Evolutionary conservation across 1,140 invertebrate species (phyloP).

Genomic region (Brachionus calyciflorus): DNA sequence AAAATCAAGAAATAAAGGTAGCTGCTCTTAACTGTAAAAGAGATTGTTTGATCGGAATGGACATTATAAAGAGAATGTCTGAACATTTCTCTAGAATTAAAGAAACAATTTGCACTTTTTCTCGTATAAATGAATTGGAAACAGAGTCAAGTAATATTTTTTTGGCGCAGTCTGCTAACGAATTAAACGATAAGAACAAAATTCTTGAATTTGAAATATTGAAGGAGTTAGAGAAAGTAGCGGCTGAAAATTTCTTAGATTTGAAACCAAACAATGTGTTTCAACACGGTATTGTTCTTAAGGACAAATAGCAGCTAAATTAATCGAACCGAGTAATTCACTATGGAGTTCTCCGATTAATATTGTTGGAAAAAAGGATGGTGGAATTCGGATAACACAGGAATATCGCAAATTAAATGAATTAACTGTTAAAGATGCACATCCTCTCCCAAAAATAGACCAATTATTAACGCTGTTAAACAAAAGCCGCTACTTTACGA

Average conservation of each 20-base stretch:
- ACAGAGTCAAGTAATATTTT: neutral
- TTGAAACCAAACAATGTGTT: neutral
- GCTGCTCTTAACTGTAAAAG: neutral
- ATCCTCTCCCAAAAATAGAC: conserved; percentile 7
- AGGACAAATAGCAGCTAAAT: neutral
- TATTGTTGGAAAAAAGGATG: conserved; percentile 23
- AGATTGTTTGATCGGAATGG: neutral
- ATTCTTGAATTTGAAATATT: neutral
- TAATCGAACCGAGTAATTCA: conserved; percentile 15
- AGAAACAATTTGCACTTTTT: neutral
- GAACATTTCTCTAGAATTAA: neutral
- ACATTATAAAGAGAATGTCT: neutral
- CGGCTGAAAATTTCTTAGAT: neutral
- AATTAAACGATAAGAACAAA: neutral
- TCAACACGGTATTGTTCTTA: neutral
- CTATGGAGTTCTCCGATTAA: neutral
- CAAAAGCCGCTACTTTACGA: neutral
- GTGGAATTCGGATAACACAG: conserved; percentile 2
- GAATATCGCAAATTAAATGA: conserved; percentile 33
- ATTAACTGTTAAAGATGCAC: neutral
- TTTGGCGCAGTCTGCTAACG: neutral
- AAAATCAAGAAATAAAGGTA: conserved; percentile 10
- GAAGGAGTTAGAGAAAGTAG: neutral
- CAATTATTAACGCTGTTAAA: neutral
- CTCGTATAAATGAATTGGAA: neutral